phyloP scores from a whole-genome alignment of 2,113 vertebrate genomes.

The Corythornis vintsioides region DNA sequence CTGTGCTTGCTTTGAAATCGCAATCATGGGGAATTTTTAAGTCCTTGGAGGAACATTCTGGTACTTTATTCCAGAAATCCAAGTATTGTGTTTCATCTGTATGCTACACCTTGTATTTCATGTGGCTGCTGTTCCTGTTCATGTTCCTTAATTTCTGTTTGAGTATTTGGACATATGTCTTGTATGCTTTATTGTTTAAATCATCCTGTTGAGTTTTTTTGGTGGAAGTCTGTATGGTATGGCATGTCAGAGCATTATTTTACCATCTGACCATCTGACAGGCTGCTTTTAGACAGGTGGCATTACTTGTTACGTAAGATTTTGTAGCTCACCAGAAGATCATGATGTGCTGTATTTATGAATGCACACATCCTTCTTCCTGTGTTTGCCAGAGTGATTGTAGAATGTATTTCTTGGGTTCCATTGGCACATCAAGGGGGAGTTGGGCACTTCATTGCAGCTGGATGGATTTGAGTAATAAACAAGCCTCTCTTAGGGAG shows the following conservation, averaged over 20 bases:
- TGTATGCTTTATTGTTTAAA: background rate
- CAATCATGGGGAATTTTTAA: background rate
- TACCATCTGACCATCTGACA: background rate
- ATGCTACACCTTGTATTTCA: background rate
- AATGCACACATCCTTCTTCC: background rate
- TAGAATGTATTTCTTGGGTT: background rate
- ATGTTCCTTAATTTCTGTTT: background rate
- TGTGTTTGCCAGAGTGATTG: background rate
- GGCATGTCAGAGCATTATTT: background rate
- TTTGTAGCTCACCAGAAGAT: background rate
- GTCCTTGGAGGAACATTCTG: background rate
- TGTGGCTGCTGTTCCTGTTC: background rate
- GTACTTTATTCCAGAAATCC: background rate
- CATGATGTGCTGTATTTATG: background rate
- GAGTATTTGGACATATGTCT: background rate
- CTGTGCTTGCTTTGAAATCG: background rate
- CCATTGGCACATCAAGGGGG: background rate
- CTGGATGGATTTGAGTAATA: background rate
- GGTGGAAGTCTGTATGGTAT: background rate
- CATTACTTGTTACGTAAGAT: background rate
- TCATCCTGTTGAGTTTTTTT: background rate
- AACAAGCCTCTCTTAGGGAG: fast-evolving
- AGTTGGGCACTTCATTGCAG: background rate
- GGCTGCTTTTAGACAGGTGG: background rate
- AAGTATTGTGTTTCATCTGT: background rate